A percentile compares a stretch with the other conserved stretches of the same genome.
Evolutionary conservation across 2,888 invertebrate species (phyloP).

Genomic region (Stenichneumon culpator): DNA sequence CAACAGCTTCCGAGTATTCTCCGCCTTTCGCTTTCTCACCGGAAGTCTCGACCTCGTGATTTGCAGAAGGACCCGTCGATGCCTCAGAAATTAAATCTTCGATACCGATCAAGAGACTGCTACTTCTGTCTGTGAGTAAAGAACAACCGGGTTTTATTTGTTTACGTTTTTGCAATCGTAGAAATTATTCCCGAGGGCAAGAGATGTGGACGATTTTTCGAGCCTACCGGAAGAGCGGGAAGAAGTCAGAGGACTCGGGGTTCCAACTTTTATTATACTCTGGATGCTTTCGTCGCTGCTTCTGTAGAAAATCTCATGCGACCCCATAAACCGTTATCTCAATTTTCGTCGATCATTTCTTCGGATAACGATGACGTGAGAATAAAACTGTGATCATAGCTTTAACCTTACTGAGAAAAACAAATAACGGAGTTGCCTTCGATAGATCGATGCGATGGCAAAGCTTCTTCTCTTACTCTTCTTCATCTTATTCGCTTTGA

Average conservation of each 20-base stretch:
- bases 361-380: background rate
- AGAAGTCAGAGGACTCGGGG: constrained; percentile 64
- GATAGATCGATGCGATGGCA: constrained; percentile 12
- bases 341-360: background rate
- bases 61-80: background rate
- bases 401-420: background rate
- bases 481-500: no score
- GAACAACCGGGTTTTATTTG: background rate
- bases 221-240: constrained; percentile 57
- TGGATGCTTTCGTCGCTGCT: constrained; percentile 48
- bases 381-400: background rate
- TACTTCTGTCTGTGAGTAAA: constrained; percentile 40
- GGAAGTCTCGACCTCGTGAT: background rate
- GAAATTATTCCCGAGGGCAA: background rate
- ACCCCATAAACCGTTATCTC: constrained; percentile 52
- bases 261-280: constrained; percentile 45
- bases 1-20: constrained; percentile 16
- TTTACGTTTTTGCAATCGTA: background rate
- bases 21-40: constrained; percentile 17
- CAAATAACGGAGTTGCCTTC: background rate
- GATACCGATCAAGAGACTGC: constrained; percentile 56
- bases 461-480: no score
- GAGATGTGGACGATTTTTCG: background rate
- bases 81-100: constrained; percentile 32
- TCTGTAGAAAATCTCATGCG: constrained; percentile 42